Base-by-base conservation (phyloP, 2,797 vertebrate genomes). In the Xenentodon cancila region DNA sequence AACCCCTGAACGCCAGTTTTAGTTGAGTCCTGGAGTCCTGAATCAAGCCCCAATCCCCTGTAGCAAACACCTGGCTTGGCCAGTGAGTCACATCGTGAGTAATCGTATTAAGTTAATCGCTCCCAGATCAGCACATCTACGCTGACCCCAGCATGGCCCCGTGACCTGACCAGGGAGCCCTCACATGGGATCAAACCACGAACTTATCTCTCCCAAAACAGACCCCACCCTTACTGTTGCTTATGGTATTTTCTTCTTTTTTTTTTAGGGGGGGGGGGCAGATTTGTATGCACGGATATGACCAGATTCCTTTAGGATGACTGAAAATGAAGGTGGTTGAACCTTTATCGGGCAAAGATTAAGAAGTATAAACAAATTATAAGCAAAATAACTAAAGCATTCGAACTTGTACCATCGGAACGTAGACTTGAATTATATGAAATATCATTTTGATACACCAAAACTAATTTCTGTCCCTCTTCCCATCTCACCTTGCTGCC, bases 41-140 rank as follows among this genome's bases (percentile, higher is more conserved):
- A 62, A 67, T 51, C 57, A 46, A 59, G n/a, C 69, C 67, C 1
- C 37, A 40, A 46, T 63, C 55, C 42, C 51, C 53, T 40, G 17
- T 9, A 44, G 67, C 69, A 68, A 66, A 84, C 87, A 87, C 87
- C 81, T 88, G 82, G 88, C 69, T 69, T 73, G 5, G 75, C 79
- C 83, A 54, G 87, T 76, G 84, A 88, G 84, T 88, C 83, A 65
- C 79, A 81, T 89, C 84, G 12, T 57, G 8, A 77, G 69, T 89
- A 89, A 91, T 88, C 75, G 32, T 56, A 89, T 89, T 84, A 87
- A 25, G 42, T 62, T 89, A 92, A 91, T 87, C 87, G 85, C 80
- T 81, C 71, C 68, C 74, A 85, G 83, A 89, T 88, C 87, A 87
- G 80, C 84, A 79, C 77, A 80, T 82, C 80, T 61, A 70, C 9